Conservation (phyloP, 2,113 vertebrate genomes). For the Paracanthobrama guichenoti region DNA sequence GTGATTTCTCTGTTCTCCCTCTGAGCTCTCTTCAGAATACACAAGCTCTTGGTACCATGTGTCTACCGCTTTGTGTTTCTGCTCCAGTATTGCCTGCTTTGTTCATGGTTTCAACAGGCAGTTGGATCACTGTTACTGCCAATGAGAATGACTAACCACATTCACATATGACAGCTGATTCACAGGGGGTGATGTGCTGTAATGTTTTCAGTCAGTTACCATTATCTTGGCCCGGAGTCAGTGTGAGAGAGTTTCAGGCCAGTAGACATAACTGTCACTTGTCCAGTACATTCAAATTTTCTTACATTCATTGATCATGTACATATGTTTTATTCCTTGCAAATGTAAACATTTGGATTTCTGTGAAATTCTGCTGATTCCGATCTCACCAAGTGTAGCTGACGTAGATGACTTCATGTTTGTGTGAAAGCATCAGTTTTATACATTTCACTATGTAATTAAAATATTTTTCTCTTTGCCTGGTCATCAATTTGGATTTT, state of each 20-base stretch:
- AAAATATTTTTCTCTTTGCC: too few relatives aligned
- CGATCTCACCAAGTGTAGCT: background rate
- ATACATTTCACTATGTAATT: background rate
- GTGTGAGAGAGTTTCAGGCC: background rate
- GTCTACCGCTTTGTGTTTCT: background rate
- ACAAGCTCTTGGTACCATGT: background rate
- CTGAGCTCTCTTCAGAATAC: background rate
- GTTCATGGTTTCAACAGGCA: slow-evolving; percentile 8
- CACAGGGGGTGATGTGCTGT: background rate
- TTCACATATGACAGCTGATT: slow-evolving; percentile 12
- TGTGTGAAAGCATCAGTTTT: background rate
- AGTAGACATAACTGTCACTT: background rate
- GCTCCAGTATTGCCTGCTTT: background rate
- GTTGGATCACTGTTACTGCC: background rate
- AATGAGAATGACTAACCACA: background rate
- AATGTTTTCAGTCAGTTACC: slow-evolving; percentile 14
- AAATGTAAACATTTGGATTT: background rate
- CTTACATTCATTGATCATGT: background rate
- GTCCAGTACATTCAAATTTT: too few relatives aligned
- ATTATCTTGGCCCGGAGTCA: slow-evolving; percentile 1
- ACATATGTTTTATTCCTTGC: background rate
- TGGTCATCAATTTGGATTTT: background rate
- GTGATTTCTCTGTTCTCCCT: background rate
- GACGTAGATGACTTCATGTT: background rate
- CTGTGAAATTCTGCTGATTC: background rate